Base-by-base conservation (phyloP, 2,113 vertebrate genomes). In the Acrocephalus arundinaceus region DNA sequence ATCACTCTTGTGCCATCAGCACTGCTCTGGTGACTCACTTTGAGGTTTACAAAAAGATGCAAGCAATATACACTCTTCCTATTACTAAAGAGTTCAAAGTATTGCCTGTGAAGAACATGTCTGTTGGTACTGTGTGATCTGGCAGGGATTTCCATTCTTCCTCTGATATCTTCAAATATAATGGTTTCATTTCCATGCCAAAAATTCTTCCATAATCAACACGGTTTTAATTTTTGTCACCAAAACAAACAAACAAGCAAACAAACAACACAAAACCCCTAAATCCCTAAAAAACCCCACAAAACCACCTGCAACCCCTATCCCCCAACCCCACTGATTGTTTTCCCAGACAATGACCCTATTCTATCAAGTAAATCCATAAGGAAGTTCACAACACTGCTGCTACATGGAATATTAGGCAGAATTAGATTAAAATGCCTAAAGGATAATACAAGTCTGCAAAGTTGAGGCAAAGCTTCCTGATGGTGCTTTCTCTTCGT, bases 301-400 rank as follows among this genome's bases (percentile, higher is more conserved):
- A 19, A 31, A 67, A 28, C 9, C 12, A 66, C 3, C 12, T 49
- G 27, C 2, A 43, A 54, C 23, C 37, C 37, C 37, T 48, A 10
- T 0, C 4, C 4, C 5, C 8, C 22, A 57, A 27, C 4, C 2
- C 18, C 18, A 15, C 3, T 33, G 11, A 37, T 43, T 39, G 10
- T 88, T 85, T 67, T 82, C 6, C 5, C 11, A 27, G 13, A 72
- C 11, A 27, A 25, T 27, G 4, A 61, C 22, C 5, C 2, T 49
- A 27, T 89, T 84, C 17, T 33, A 45, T 6, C 11, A 57, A 54
- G 33, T 49, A 68, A 59, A 78, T 71, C 9, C 27, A 6, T 41
- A 63, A 82, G 20, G 14, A 71, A 11, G 3, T 55, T 82, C 21
- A 35, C 37, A 66, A 43, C 23, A 19, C 7, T 71, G 11, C 3